phyloP scores from a whole-genome alignment of 2,113 vertebrate genomes.

The Scomber colias region DNA sequence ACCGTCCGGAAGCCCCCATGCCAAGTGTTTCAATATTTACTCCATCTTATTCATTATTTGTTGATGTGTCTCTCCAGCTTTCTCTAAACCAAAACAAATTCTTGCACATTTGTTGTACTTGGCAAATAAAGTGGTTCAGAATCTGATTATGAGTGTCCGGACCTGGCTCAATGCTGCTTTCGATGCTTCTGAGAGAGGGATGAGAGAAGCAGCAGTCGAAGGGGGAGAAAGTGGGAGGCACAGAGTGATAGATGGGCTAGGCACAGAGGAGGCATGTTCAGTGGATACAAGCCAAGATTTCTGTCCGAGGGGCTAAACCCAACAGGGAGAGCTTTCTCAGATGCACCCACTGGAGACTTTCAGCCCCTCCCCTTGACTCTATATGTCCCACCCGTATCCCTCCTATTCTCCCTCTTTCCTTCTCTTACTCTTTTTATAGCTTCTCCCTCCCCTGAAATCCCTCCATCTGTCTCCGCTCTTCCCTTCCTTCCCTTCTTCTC shows the following conservation, averaged over 20 bases:
- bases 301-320: conserved; percentile 36
- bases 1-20: conserved; percentile 4
- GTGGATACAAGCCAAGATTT: conserved; percentile 66
- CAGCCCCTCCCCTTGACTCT: conserved; percentile 14
- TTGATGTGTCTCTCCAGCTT: conserved; percentile 13
- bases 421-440: conserved; percentile 62
- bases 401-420: conserved; percentile 37
- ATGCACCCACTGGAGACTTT: conserved; percentile 43
- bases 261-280: conserved; percentile 61
- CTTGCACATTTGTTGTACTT: conserved; percentile 53
- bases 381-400: conserved; percentile 28
- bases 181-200: conserved; percentile 57
- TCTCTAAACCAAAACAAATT: conserved; percentile 33
- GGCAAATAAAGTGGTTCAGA: conserved; percentile 38
- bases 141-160: conserved; percentile 44
- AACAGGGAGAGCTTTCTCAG: conserved; percentile 65
- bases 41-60: conserved; percentile 35
- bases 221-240: conserved; percentile 29
- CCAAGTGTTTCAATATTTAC: conserved; percentile 29
- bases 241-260: conserved; percentile 73
- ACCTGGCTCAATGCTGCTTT: conserved; percentile 56
- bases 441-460: conserved; percentile 47
- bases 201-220: conserved; percentile 34
- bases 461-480: conserved; percentile 66
- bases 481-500: conserved; percentile 41